A percentile compares a stretch with the other conserved stretches of the same genome.
These are phyloP conservation scores for Drosophila nannoptera DNA, from an alignment of 1,140 invertebrate species.

Conservation along the genomic window DNA sequence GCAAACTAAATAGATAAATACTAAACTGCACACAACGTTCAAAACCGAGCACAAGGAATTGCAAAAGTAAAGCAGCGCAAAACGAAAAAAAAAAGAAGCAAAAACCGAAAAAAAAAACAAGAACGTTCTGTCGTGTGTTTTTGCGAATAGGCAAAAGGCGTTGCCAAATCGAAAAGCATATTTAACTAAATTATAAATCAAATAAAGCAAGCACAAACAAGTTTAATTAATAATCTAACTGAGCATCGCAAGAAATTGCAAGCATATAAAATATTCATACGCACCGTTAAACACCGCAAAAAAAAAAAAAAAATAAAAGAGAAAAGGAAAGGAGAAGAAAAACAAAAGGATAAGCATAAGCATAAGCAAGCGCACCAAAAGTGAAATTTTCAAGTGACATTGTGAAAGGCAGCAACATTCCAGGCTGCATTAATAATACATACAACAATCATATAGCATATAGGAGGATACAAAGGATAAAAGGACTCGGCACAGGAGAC, in stretches of 20 bases:
- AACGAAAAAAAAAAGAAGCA: constrained; percentile 10
- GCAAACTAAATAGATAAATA: constrained; percentile 4
- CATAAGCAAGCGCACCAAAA: constrained; percentile 40
- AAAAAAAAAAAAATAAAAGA: constrained; percentile 20
- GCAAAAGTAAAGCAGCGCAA: background rate
- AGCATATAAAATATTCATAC: constrained; percentile 57
- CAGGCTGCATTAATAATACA: constrained; percentile 69
- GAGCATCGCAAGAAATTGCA: constrained; percentile 7
- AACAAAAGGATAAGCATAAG: constrained; percentile 24
- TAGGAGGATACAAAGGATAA: constrained; percentile 36
- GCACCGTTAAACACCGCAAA: constrained; percentile 52
- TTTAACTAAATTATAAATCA: constrained; percentile 3
- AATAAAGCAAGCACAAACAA: constrained; percentile 13
- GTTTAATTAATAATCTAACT: constrained; percentile 15
- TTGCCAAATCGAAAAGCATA: constrained; percentile 52
- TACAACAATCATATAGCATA: constrained; percentile 65
- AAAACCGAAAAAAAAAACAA: background rate
- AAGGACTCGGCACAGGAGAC: constrained; percentile 43
- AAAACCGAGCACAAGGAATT: constrained; percentile 37
- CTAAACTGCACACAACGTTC: background rate
- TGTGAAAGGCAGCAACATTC: constrained; percentile 38
- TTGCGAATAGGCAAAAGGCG: constrained; percentile 52
- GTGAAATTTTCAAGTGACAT: constrained; percentile 40
- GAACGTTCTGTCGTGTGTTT: constrained; percentile 37
- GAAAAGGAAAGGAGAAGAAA: no score